Conservation (phyloP, 2,888 invertebrate genomes). For the Punctoribates punctum region DNA sequence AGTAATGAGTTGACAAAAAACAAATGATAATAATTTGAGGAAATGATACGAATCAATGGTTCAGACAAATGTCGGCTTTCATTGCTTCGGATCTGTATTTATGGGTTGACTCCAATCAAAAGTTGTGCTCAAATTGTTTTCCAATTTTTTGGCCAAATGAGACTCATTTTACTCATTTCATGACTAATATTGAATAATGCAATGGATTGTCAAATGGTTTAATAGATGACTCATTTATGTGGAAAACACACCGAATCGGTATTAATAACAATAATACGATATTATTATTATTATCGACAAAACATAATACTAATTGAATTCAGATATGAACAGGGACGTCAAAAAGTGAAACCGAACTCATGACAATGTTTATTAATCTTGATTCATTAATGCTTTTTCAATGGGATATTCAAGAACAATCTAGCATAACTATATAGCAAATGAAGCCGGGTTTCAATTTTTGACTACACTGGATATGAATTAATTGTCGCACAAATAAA, state of each 20-base stretch:
- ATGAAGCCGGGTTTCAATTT: too few species aligned
- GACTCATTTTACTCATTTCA: background rate
- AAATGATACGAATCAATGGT: background rate
- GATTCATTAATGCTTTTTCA: too few species aligned
- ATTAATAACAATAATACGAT: too few species aligned
- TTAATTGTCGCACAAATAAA: constrained; percentile 11
- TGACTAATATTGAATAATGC: background rate
- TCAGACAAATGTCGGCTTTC: background rate
- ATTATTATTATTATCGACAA: background rate
- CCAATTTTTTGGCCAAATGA: background rate
- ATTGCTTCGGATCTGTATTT: background rate
- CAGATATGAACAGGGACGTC: too few species aligned
- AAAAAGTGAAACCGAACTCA: too few species aligned
- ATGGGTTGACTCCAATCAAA: constrained; percentile 12
- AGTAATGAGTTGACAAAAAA: too few species aligned
- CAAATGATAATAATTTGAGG: too few species aligned
- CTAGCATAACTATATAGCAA: too few species aligned
- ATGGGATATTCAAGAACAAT: too few species aligned
- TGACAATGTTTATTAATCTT: too few species aligned
- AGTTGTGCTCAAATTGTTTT: background rate
- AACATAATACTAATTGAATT: background rate
- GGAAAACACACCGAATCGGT: background rate
- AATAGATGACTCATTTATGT: background rate
- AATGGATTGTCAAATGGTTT: background rate
- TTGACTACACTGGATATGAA: too few species aligned